Percentiles rank a stretch among this genome's conserved stretches.
These are phyloP conservation scores for Clusia tigrina DNA, from an alignment of 2,888 invertebrate species.

Conservation along the genomic window DNA sequence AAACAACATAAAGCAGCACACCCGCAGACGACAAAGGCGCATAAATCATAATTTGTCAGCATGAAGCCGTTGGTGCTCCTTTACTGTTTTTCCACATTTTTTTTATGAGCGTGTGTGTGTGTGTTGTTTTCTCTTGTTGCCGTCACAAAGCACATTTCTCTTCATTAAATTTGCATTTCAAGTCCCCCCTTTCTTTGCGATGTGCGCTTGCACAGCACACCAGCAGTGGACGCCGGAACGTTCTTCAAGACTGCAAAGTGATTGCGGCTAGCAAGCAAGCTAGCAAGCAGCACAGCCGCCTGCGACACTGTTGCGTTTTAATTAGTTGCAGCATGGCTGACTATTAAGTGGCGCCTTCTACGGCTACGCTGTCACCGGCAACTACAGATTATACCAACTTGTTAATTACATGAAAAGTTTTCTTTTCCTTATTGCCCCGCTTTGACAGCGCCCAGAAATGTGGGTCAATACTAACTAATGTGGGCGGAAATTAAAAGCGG, in stretches of 20 bases:
- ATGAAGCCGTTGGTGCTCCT: constrained; percentile 34
- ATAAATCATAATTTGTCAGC: constrained; percentile 47
- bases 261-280: not conserved
- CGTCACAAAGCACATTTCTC: constrained; percentile 36
- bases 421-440: not conserved
- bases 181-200: not conserved
- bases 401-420: not conserved
- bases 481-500: too few relatives aligned
- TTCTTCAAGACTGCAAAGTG: not conserved
- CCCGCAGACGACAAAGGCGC: constrained; percentile 22
- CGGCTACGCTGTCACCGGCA: not conserved
- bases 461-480: not conserved
- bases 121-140: not conserved
- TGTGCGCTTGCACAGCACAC: not conserved
- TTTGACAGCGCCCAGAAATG: not conserved
- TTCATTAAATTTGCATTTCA: constrained; percentile 45
- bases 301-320: constrained; percentile 4
- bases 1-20: not conserved
- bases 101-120: not conserved
- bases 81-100: constrained; percentile 19
- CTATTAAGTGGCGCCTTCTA: not conserved
- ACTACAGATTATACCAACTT: not conserved
- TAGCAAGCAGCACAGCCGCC: not conserved
- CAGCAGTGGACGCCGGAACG: too few relatives aligned
- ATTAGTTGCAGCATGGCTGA: constrained; percentile 1